These are phyloP conservation scores for Lacerta agilis DNA, from an alignment of 2,797 vertebrate genomes.

Conservation along the genomic window DNA sequence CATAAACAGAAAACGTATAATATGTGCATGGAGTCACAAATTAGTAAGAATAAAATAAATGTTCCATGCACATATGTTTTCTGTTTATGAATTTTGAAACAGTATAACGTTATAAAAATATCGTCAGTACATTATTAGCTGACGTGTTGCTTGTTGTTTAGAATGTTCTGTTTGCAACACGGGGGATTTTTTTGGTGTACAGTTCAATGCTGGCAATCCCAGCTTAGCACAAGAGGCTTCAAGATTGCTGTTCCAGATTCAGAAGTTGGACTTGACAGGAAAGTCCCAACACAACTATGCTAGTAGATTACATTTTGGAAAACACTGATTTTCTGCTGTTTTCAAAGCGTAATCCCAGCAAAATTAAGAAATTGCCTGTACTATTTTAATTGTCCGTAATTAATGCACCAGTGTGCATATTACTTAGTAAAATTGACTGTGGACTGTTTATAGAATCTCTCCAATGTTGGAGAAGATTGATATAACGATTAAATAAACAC, in stretches of 20 bases:
- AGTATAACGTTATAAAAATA: too few relatives aligned
- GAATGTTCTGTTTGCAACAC: too few relatives aligned
- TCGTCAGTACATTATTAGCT: too few relatives aligned
- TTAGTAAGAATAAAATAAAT: too few relatives aligned
- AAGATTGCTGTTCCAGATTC: background rate
- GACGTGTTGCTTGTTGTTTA: too few relatives aligned
- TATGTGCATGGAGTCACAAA: too few relatives aligned
- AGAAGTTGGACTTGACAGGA: background rate
- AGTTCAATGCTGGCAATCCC: too few relatives aligned
- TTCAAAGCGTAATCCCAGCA: background rate
- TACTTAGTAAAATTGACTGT: background rate
- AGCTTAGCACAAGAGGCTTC: background rate
- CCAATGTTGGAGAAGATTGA: background rate
- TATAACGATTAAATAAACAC: background rate
- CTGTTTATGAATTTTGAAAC: too few relatives aligned
- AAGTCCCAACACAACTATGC: background rate
- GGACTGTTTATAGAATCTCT: background rate
- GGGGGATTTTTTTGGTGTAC: too few relatives aligned
- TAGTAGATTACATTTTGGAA: background rate
- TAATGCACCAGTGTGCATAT: background rate
- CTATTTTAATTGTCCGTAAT: conserved; percentile 2
- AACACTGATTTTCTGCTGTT: background rate
- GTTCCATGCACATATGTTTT: too few relatives aligned
- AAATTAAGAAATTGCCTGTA: background rate
- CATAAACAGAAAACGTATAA: too few relatives aligned